Conservation (phyloP, 2,797 vertebrate genomes). For the Rhinophrynus dorsalis region DNA sequence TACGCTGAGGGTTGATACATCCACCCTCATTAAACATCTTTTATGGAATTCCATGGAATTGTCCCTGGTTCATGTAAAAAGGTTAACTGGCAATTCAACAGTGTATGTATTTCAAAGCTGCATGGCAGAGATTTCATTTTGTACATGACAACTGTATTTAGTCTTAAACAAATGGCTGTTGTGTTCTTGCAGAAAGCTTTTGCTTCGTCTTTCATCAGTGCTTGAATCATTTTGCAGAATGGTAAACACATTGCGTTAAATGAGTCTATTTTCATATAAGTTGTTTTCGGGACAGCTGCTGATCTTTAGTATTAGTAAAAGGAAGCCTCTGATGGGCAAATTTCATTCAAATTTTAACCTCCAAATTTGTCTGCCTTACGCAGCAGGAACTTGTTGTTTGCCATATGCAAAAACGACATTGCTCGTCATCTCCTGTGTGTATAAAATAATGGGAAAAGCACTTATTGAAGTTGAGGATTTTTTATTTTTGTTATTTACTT, state of each 20-base stretch:
- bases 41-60: not conserved
- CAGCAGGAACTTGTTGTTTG: conserved; percentile 78
- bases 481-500: not conserved
- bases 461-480: not conserved
- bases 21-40: not conserved
- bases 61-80: not conserved
- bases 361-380: conserved; percentile 87
- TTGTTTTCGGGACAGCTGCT: conserved; percentile 75
- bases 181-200: conserved; percentile 14
- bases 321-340: conserved; percentile 91
- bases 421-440: conserved; percentile 42
- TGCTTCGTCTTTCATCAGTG: conserved; percentile 26
- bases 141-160: not conserved
- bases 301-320: conserved; percentile 69
- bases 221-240: conserved; percentile 42
- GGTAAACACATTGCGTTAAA: conserved; percentile 58
- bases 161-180: not conserved
- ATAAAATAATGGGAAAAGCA: conserved; percentile 9
- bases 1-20: too few relatives aligned
- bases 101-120: not conserved
- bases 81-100: not conserved
- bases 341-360: conserved; percentile 96
- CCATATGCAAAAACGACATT: conserved; percentile 78
- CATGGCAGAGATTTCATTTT: not conserved
- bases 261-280: conserved; percentile 80